These are phyloP conservation scores for Netelia melanura DNA, from an alignment of 2,888 invertebrate species.

Conservation along the genomic window DNA sequence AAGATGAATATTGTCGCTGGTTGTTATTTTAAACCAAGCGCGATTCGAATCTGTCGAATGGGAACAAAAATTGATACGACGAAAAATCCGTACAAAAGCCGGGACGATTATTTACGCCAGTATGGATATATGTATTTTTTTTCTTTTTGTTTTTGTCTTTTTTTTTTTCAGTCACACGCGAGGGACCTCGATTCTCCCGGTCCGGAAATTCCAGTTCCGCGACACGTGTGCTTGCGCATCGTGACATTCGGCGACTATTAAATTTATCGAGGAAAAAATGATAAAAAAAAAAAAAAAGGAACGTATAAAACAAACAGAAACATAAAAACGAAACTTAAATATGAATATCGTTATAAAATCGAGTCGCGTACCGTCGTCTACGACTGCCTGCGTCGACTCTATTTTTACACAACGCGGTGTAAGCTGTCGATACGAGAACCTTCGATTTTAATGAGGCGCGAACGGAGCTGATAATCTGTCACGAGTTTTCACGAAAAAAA, in stretches of 20 bases:
- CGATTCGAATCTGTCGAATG: not conserved
- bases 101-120: slow-evolving; percentile 34
- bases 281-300: not conserved
- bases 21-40: too few species aligned
- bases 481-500: too few species aligned
- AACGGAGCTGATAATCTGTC: too few species aligned
- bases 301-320: not conserved
- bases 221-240: slow-evolving; percentile 11
- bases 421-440: too few species aligned
- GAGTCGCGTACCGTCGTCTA: too few species aligned
- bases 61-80: slow-evolving; percentile 13
- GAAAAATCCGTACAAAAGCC: not conserved
- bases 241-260: slow-evolving; percentile 7
- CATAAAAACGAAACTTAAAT: too few species aligned
- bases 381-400: too few species aligned
- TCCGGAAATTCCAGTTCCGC: slow-evolving; percentile 29
- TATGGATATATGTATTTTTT: not conserved
- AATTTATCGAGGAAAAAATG: not conserved
- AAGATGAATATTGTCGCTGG: too few species aligned
- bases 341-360: too few species aligned
- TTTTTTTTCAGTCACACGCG: not conserved
- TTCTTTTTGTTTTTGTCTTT: not conserved
- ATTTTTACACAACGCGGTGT: too few species aligned
- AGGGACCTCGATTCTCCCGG: slow-evolving; percentile 15
- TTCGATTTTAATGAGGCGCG: too few species aligned